Conservation (phyloP, 1,140 invertebrate genomes). For the Pollicipes pollicipes region DNA sequence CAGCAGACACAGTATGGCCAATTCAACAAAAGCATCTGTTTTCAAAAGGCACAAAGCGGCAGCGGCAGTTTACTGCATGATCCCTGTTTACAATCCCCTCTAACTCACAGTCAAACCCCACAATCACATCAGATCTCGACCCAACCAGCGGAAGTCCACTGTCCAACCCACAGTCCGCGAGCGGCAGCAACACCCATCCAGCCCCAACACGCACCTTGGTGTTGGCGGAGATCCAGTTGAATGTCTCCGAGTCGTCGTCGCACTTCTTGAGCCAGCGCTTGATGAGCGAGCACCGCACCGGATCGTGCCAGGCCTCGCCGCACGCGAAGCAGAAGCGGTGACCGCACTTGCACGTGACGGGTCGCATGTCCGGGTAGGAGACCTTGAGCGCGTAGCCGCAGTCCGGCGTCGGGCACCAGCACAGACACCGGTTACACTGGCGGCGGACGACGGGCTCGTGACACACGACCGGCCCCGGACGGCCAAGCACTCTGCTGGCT, state of each 20-base stretch:
- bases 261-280: constrained; percentile 98
- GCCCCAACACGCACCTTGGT: constrained; percentile 51
- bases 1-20: too few species aligned
- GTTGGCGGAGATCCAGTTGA: constrained; percentile 98
- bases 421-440: constrained; percentile 81
- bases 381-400: constrained; percentile 93
- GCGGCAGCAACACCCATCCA: constrained; percentile 2
- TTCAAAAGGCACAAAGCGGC: too few species aligned
- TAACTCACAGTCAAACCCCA: too few species aligned
- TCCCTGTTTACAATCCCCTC: too few species aligned
- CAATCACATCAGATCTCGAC: too few species aligned
- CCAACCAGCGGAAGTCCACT: too few species aligned
- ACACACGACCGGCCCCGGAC: too few species aligned
- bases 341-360: constrained; percentile 86
- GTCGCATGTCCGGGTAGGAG: constrained; percentile 70
- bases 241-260: constrained; percentile 97
- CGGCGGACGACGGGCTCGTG: too few species aligned
- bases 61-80: too few species aligned
- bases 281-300: constrained; percentile 82
- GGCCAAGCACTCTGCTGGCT: constrained; percentile 7
- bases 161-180: too few species aligned
- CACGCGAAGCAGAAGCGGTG: constrained; percentile 93
- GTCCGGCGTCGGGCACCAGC: constrained; percentile 95
- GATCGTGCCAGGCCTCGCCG: constrained; percentile 97
- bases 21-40: too few species aligned